A percentile compares a stretch with the other conserved stretches of the same genome.
phyloP scores from a whole-genome alignment of 2,113 vertebrate species.

The Typhlomys cinereus region DNA sequence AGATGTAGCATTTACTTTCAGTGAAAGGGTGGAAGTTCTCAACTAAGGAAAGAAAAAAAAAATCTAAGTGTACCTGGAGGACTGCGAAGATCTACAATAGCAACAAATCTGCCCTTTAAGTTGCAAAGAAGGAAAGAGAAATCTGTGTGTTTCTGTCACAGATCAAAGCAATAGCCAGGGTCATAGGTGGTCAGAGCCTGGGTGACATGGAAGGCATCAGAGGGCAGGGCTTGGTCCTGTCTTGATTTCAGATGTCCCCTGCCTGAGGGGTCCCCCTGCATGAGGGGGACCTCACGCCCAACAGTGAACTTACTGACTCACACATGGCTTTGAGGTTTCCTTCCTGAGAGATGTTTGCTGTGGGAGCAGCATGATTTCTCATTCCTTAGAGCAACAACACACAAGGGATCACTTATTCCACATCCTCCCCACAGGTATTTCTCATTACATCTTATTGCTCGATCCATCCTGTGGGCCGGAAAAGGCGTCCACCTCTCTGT shows the following conservation, averaged over 20 bases:
- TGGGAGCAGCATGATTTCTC: accelerated
- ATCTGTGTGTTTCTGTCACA: not conserved
- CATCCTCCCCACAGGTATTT: not conserved
- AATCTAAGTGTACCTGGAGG: too few relatives aligned
- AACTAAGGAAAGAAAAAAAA: not conserved
- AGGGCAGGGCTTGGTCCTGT: not conserved
- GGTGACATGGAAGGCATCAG: not conserved
- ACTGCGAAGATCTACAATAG: not conserved
- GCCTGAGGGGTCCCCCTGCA: not conserved
- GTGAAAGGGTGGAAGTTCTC: not conserved
- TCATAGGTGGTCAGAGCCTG: not conserved
- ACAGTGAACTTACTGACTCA: not conserved
- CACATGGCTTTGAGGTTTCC: not conserved
- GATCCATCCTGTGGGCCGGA: not conserved
- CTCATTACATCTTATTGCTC: not conserved
- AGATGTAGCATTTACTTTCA: not conserved
- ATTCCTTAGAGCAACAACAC: not conserved
- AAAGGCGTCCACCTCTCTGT: not conserved
- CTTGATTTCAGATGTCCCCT: not conserved
- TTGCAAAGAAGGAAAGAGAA: not conserved
- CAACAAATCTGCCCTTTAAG: not conserved
- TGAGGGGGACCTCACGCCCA: not conserved
- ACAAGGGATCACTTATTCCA: not conserved
- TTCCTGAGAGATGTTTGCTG: not conserved
- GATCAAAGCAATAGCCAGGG: not conserved